Base-by-base conservation (phyloP, 2,113 vertebrate genomes). In the Acrocephalus kingi region DNA sequence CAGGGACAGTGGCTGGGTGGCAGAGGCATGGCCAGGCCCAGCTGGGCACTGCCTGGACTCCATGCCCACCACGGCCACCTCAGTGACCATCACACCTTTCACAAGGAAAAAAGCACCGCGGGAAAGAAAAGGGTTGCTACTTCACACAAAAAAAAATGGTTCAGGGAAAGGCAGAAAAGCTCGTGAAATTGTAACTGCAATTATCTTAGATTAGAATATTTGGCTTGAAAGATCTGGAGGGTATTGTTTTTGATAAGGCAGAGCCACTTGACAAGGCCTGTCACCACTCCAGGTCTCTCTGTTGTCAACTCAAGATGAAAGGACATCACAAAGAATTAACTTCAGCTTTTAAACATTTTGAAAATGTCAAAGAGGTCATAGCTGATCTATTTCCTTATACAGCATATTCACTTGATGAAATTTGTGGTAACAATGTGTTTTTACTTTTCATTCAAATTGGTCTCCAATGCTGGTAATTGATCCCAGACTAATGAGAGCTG, bases 321-420 rank as follows among this genome's bases (percentile, higher is more conserved):
- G 96, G 94, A 97, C 97, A 97, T 98, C 98, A 97, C 90, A 92
- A 98, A 96, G 97, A 96, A 98, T 98, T 98, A 98, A 97, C 97
- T 97, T 98, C 98, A 98, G 97, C 95, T 97, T 97, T 97, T 97
- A 98, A 98, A 98, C 97, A 97, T 98, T 98, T 98, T 94, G 97
- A 97, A 98, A 98, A 98, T 98, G 98, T 97, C 98, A 98, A 74
- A 72, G 91, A 97, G 98, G 98, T 98, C 97, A 94, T 75, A 94
- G 95, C 97, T 93, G 94, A 97, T 97, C 95, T 96, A 84, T 97
- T 97, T 97, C 97, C 95, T 96, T 89, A 90, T 89, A 63, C 81
- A 94, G 97, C 92, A 95, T 96, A 97, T 98, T 98, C 97, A 96
- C 97, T 97, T 97, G 97, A 97, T 98, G 97, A 97, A 97, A 96